Percentiles rank a stretch among this genome's conserved stretches.
phyloP scores from a whole-genome alignment of 2,888 invertebrate species.

The Byasa hedistus region DNA sequence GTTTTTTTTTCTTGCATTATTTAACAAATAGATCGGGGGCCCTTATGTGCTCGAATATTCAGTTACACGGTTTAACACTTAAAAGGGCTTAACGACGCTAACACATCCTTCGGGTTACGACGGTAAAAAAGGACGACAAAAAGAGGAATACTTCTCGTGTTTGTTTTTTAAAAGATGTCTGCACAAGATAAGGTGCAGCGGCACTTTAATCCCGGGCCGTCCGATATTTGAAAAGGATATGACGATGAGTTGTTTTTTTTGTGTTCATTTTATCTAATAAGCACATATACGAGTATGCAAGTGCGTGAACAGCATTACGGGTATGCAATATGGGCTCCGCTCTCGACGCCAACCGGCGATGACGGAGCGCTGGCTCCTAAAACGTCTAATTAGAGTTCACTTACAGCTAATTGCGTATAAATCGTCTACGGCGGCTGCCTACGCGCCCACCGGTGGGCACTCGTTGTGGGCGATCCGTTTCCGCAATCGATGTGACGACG shows the following conservation, averaged over 20 bases:
- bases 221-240: slow-evolving; percentile 80
- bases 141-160: slow-evolving; percentile 75
- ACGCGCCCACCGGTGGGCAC: no score
- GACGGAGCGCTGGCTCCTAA: no score
- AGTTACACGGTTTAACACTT: slow-evolving; percentile 81
- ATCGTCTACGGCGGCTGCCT: no score
- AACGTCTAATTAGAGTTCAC: no score
- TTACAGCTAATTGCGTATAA: no score
- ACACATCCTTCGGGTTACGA: slow-evolving; percentile 80
- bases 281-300: slow-evolving; percentile 30
- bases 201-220: slow-evolving; percentile 77
- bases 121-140: slow-evolving; percentile 71
- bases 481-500: background rate
- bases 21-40: slow-evolving; percentile 77
- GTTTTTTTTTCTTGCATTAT: slow-evolving; percentile 69
- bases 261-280: slow-evolving; percentile 72
- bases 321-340: no score
- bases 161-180: slow-evolving; percentile 81
- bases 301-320: background rate
- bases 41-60: slow-evolving; percentile 78
- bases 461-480: no score
- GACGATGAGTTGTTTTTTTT: slow-evolving; percentile 71
- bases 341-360: no score
- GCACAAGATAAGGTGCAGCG: slow-evolving; percentile 75
- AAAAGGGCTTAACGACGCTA: slow-evolving; percentile 80